Evolutionary conservation across 2,888 invertebrate genomes (phyloP).

Genomic region (Clepsis dumicolana): DNA sequence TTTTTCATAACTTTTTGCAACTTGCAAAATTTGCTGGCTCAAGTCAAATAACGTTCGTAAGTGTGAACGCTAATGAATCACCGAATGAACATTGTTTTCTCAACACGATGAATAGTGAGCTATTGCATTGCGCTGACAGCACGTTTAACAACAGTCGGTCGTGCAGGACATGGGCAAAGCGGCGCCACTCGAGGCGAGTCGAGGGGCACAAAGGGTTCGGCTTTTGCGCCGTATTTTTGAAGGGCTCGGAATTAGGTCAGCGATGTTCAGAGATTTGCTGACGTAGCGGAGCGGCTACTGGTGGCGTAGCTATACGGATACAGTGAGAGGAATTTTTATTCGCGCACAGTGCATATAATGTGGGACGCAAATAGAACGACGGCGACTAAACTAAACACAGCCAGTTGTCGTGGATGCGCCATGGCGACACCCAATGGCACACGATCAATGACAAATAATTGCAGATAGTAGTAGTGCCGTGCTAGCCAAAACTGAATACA

Average conservation of each 20-base stretch:
- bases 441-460: conserved; percentile 42
- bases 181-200: conserved; percentile 13
- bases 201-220: conserved; percentile 30
- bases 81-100: background rate
- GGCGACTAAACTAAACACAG: conserved; percentile 46
- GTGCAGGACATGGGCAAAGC: conserved; percentile 14
- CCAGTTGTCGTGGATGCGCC: conserved; percentile 37
- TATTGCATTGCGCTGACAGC: conserved; percentile 7
- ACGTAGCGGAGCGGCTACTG: conserved; percentile 23
- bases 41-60: background rate
- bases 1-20: background rate
- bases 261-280: conserved; percentile 35
- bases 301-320: conserved; percentile 8
- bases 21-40: background rate
- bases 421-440: conserved; percentile 40
- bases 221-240: conserved; percentile 40
- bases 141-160: conserved; percentile 8
- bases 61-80: background rate
- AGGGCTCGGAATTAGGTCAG: conserved; percentile 44
- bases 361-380: conserved; percentile 45
- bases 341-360: conserved; percentile 37
- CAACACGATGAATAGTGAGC: background rate
- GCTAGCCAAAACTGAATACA: conserved; percentile 29
- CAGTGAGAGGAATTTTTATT: conserved; percentile 38
- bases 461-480: conserved; percentile 25